These are phyloP conservation scores for Amitus sp. DNA, from an alignment of 2,888 invertebrate species.

Conservation along the genomic window DNA sequence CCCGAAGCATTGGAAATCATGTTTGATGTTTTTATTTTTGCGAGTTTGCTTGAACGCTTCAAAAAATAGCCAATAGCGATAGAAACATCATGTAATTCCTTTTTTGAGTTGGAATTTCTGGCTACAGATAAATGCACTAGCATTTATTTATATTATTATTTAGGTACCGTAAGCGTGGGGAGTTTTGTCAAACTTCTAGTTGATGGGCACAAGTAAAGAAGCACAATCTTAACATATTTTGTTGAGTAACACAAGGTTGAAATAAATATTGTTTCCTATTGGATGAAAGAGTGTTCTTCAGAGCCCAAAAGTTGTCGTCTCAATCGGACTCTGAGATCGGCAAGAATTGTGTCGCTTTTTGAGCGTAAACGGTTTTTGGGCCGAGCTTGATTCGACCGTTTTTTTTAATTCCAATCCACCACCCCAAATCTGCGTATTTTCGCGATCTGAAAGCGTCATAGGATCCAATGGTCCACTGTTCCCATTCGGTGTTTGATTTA, in stretches of 20 bases:
- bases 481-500: constrained; percentile 68
- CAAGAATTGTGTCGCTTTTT: constrained; percentile 71
- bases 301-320: not conserved
- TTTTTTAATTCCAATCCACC: constrained; percentile 73
- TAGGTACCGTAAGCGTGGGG: no score
- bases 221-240: constrained; percentile 55
- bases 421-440: constrained; percentile 69
- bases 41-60: no score
- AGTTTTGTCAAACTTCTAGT: not conserved
- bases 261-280: constrained; percentile 58
- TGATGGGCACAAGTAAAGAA: constrained; percentile 55
- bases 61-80: no score
- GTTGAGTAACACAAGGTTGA: constrained; percentile 55
- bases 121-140: no score
- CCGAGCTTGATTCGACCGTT: constrained; percentile 72
- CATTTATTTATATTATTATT: no score
- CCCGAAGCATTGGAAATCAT: no score
- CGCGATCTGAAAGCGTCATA: constrained; percentile 71
- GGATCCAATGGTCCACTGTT: constrained; percentile 68
- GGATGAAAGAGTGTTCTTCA: constrained; percentile 16
- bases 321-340: constrained; percentile 54
- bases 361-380: constrained; percentile 68
- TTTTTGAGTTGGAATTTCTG: no score
- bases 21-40: no score
- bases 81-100: no score